Base-by-base conservation (phyloP, 1,140 invertebrate genomes). In the Harpegnathos saltator region DNA sequence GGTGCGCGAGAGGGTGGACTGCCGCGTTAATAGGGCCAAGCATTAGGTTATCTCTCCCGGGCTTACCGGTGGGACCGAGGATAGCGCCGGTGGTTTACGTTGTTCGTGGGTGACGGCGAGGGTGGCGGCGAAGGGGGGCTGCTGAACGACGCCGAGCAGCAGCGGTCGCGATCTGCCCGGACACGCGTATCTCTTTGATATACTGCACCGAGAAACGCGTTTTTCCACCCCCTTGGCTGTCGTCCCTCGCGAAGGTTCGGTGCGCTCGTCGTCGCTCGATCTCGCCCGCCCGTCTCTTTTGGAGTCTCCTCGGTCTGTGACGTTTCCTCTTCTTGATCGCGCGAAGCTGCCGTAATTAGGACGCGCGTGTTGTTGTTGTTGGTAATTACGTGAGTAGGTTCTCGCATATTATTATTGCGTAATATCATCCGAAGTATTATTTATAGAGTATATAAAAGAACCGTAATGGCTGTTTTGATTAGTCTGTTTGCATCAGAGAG, bases 31-130 rank as follows among this genome's bases (percentile, higher is more conserved):
- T 91, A 92, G 88, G 86, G 82, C 66, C 72, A 73, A 86, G 86
- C 91, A 92, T 92, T 91, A 91, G 87, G 91, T 92, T 92, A 92
- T 92, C 91, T 90, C 78, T 74, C 19, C 15, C 11, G 61, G 75
- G 77, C 54, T 82, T 87, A 73, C 62, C 63, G 29, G 11, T 15
- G 68, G 33, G 52, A 54, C 22, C n/a, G 72, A 29, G 58, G 19
- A 26, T 44, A 63, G 44, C 14, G 66, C 7, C 58, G 82, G 61
- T 82, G 65, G 85, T 82, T 80, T 65, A 83, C 44, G 63, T 81
- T 82, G 44, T 26, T 73, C 52, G 63, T 33, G 62, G 75, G 24
- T 56, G 75, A 78, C 50, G 50, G 56, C 12, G 33, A 29, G 58
- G 24, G 24, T 1, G 58, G 24, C 1, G 59, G 22, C 19, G 11